Evolutionary conservation across 2,888 invertebrate species (phyloP).

Genomic region (Leptura quadrifasciata): DNA sequence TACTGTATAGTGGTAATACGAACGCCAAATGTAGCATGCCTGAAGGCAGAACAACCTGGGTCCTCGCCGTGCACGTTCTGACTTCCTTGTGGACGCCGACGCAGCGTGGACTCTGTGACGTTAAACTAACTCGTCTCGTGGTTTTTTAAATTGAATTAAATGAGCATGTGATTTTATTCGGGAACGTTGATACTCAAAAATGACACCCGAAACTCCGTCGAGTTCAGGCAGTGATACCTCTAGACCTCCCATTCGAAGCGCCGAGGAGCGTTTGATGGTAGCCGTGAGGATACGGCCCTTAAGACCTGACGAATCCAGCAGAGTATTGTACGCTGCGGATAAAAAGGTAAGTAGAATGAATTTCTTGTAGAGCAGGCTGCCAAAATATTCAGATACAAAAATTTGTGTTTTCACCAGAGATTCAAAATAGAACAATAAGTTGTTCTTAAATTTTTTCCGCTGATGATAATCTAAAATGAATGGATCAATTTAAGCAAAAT

Average conservation of each 20-base stretch:
- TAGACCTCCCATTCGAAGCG: slow-evolving; percentile 65
- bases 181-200: slow-evolving; percentile 43
- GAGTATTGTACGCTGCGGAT: slow-evolving; percentile 85
- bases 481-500: no score
- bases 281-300: slow-evolving; percentile 93
- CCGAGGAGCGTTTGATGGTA: slow-evolving; percentile 77
- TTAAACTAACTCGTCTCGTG: neutral
- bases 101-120: slow-evolving; percentile 3
- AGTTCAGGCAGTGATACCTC: slow-evolving; percentile 72
- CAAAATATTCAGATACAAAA: no score
- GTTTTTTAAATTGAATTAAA: neutral
- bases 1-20: slow-evolving; percentile 23
- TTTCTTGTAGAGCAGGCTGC: no score
- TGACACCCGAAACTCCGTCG: slow-evolving; percentile 71
- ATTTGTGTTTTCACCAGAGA: no score
- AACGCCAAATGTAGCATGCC: slow-evolving; percentile 24
- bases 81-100: neutral
- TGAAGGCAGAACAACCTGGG: slow-evolving; percentile 5
- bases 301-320: slow-evolving; percentile 83
- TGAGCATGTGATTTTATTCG: neutral
- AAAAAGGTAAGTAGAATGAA: slow-evolving; percentile 84
- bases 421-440: no score
- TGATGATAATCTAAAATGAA: no score
- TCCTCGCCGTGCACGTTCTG: neutral
- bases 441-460: no score